These are phyloP conservation scores for Holacanthella duospinosa DNA, from an alignment of 2,888 invertebrate genomes.

Conservation along the genomic window DNA sequence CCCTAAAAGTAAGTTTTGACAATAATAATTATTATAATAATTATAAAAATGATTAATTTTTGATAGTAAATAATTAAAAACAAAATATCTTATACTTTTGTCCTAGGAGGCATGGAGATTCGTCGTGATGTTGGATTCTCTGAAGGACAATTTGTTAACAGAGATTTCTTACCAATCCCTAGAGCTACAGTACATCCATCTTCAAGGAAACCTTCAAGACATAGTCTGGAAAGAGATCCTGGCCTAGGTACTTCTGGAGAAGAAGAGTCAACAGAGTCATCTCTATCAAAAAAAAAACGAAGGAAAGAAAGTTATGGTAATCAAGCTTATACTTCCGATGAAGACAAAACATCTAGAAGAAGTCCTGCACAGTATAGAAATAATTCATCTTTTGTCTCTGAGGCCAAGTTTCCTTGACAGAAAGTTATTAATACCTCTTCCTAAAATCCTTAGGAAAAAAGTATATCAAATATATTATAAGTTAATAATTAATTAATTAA, in stretches of 20 bases:
- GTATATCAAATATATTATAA: too few relatives aligned
- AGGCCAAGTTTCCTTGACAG: too few relatives aligned
- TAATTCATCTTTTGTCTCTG: too few relatives aligned
- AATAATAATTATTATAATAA: neutral
- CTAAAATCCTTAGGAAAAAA: too few relatives aligned
- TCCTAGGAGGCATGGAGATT: neutral
- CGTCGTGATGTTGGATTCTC: constrained; percentile 12
- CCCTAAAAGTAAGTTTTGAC: constrained; percentile 20
- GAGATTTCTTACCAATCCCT: constrained; percentile 34
- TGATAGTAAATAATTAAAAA: neutral
- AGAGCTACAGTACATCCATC: constrained; percentile 27
- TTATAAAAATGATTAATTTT: neutral
- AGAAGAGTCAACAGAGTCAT: constrained; percentile 65
- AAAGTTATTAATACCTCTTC: too few relatives aligned
- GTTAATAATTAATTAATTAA: too few relatives aligned
- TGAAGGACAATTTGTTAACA: constrained; percentile 34
- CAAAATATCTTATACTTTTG: neutral
- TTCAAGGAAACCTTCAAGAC: constrained; percentile 29
- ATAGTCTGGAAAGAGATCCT: constrained; percentile 57
- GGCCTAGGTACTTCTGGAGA: constrained; percentile 75
- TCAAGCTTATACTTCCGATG: too few relatives aligned
- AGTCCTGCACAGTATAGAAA: too few relatives aligned
- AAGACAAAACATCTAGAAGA: too few relatives aligned
- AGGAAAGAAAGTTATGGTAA: neutral
- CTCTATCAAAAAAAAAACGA: constrained; percentile 52